Evolutionary conservation across 2,888 invertebrate species (phyloP), one percentile per base, ranked within the genome.

Genomic region (Caenorhabditis panamensis): DNA sequence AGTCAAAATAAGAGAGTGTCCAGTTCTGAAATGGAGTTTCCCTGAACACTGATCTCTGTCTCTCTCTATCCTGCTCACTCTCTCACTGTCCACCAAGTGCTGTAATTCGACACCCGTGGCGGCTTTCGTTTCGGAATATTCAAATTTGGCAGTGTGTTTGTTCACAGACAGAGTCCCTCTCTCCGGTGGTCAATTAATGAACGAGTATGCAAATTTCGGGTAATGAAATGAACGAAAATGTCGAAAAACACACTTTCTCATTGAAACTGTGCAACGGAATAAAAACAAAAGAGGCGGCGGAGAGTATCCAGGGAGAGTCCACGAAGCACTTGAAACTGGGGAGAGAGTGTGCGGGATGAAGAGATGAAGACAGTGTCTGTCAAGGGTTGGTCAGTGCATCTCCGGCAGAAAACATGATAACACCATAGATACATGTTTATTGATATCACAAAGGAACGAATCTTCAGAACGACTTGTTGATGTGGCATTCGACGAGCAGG

Each of bases 121-220:
- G 63, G 66, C 73, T 73, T 73, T 66, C 73, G 73, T 59, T 66
- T 64, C 73, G 73, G 64, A 73, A 73, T 73, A 73, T 73, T 73
- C 73, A 73, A 73, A 73, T 73, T 73, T 73, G 73, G 59, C 61
- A 44, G 54, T 73, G 47, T 73, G 58, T 73, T 64, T 66, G 64
- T 66, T 31, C 41, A 41, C 31, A 41, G n/a, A 4, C 53, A n/a
- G 26, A 13, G n/a, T 36, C 28, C 22, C 11, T 36, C 22, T 51
- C 59, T n/a, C n/a, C n/a, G n/a, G n/a, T 28, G 26, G 31, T 37
- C 63, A 73, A 73, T 73, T 73, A 73, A 73, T 66, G 64, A 73
- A 20, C 49, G 31, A 54, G 36, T 64, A 72, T 64, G 72, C 63
- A 72, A 72, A 72, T 63, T 41, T 24, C 36, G 44, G 24, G 13